Percentiles rank a stretch among this genome's conserved stretches.
Evolutionary conservation across 2,797 vertebrate species (phyloP).

Genomic region (Chiloscyllium punctatum): DNA sequence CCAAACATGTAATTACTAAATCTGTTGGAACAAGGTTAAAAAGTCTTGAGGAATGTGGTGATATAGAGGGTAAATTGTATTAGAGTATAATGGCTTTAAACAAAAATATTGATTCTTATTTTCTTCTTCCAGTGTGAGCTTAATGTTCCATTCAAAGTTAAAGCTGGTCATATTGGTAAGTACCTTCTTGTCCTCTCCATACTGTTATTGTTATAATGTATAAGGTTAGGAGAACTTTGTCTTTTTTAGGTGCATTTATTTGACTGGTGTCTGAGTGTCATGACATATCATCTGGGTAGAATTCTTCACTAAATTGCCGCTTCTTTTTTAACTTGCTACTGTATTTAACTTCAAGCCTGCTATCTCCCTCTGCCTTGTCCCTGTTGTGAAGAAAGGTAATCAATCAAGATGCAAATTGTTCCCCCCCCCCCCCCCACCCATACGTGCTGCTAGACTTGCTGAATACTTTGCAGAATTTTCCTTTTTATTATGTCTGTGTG

Average conservation of each 20-base stretch:
- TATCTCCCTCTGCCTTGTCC: no score
- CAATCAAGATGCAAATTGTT: no score
- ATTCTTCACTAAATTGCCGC: background rate
- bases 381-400: no score
- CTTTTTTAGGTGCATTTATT: background rate
- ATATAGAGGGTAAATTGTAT: background rate
- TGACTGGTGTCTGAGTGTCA: background rate
- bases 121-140: constrained; percentile 75
- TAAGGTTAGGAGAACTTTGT: background rate
- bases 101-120: constrained; percentile 37
- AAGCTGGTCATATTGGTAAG: constrained; percentile 92
- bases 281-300: background rate
- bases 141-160: constrained; percentile 95
- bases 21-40: no score
- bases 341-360: background rate
- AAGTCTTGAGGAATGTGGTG: background rate
- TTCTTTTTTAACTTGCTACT: background rate
- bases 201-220: background rate
- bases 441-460: no score
- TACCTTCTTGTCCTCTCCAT: background rate
- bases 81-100: background rate
- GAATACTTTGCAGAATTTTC: no score
- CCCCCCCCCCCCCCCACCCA: no score
- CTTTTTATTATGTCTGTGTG: no score
- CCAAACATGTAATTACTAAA: background rate